Base-by-base conservation (phyloP, 2,888 invertebrate species). In the Drosophila anceps region DNA sequence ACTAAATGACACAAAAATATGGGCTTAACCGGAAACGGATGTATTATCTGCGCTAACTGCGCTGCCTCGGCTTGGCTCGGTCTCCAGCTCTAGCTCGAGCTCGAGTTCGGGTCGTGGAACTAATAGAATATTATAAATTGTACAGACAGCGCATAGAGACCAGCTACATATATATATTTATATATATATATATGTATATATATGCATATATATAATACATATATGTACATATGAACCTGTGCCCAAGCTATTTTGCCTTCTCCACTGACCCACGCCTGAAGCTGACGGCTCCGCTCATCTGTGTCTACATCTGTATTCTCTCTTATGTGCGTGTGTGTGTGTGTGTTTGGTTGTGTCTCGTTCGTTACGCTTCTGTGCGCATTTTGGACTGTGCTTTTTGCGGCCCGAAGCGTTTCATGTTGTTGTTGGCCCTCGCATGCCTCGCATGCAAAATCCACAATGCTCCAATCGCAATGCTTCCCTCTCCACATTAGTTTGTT, bases 11-110 rank as follows among this genome's bases (percentile, higher is more conserved):
- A 90, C 89, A 89, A 88, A 91, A 92, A 92, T 90, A 91, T 93
- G 92, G 93, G 93, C 92, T 92, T 92, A 93, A 93, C 93, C 93
- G 93, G 93, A 93, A 93, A 92, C 93, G 93, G 93, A 93, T 92
- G 92, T 92, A 93, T 93, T 93, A 93, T 93, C 92, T 93, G 93
- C 93, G 92, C 93, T 92, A 93, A 93, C 93, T 92, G 91, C 87
- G 90, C 91, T 86, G 89, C 68, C 74, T 69, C 79, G 66, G 78
- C 74, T 69, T 77, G 66, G 78, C 60, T 44, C 67, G 46, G 58
- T 58, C 69, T 60, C 35, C 44, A 59, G 74, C 73, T 39, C 24
- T 24, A 24, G 24, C 24, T 64, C 65, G 66, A 68, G 61, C 75
- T 71, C 54, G 44, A 61, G 74, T 68, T 87, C 81, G 85, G 85